Percentiles rank a stretch among this genome's conserved stretches.
Evolutionary conservation across 2,888 invertebrate genomes (phyloP).

Genomic region (Crepidodera aurea): DNA sequence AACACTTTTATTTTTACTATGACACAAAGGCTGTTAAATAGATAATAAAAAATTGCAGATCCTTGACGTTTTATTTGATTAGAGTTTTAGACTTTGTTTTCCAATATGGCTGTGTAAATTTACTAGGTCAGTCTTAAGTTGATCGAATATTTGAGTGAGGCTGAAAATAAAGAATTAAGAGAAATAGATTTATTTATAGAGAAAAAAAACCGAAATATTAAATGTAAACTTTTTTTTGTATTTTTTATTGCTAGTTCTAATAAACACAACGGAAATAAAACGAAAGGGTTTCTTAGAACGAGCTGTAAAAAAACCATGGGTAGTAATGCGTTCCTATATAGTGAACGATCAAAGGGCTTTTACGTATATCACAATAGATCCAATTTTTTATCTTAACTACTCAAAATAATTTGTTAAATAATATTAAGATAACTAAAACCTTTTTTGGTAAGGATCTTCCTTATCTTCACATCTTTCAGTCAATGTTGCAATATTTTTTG

Average conservation of each 20-base stretch:
- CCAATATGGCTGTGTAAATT: constrained; percentile 57
- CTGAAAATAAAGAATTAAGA: constrained; percentile 52
- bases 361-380: too few species aligned
- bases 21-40: constrained; percentile 1
- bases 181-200: background rate
- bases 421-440: constrained; percentile 40
- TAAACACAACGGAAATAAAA: too few species aligned
- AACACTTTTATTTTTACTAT: constrained; percentile 16
- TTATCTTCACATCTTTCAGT: constrained; percentile 47
- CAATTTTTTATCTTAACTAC: too few species aligned
- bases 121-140: constrained; percentile 57
- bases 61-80: constrained; percentile 19
- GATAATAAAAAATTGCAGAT: constrained; percentile 14
- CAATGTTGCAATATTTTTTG: constrained; percentile 46
- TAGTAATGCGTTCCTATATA: too few species aligned
- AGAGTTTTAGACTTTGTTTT: constrained; percentile 47
- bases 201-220: background rate
- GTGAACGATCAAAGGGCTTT: too few species aligned
- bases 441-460: constrained; percentile 46
- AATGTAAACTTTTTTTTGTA: too few species aligned
- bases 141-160: constrained; percentile 57
- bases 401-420: too few species aligned
- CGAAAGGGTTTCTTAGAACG: too few species aligned
- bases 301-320: too few species aligned
- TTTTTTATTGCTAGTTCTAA: too few species aligned